A percentile compares a stretch with the other conserved stretches of the same genome.
Conservation (phyloP, 2,797 vertebrate genomes). For the Sebastes wilsoni region DNA sequence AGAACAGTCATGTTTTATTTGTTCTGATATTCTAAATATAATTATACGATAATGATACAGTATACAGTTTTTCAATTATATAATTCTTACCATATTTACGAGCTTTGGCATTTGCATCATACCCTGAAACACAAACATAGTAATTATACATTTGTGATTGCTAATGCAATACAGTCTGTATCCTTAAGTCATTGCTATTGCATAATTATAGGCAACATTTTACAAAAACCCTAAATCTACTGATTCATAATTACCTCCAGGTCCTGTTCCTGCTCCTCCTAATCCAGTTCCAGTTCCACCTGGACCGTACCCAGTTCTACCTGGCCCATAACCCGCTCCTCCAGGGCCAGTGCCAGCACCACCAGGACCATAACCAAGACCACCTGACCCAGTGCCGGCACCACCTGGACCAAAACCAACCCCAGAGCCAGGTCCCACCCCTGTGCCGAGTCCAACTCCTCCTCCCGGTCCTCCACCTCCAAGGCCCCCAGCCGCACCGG, state of each 20-base stretch:
- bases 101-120: slow-evolving; percentile 77
- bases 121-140: slow-evolving; percentile 59
- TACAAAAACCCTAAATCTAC: not conserved
- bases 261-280: slow-evolving; percentile 53
- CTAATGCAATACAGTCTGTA: not conserved
- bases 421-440: slow-evolving; percentile 22
- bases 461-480: slow-evolving; percentile 55
- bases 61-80: not conserved
- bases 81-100: slow-evolving; percentile 78
- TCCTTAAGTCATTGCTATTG: not conserved
- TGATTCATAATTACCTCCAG: slow-evolving; percentile 66
- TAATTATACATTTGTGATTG: not conserved
- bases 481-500: slow-evolving; percentile 47
- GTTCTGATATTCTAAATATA: not conserved
- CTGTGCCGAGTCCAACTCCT: slow-evolving; percentile 18
- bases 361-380: slow-evolving; percentile 33
- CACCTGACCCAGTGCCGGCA: slow-evolving; percentile 32
- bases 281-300: slow-evolving; percentile 49
- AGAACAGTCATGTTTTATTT: not conserved
- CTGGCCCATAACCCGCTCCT: slow-evolving; percentile 42
- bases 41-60: not conserved
- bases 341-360: slow-evolving; percentile 33
- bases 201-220: not conserved
- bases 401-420: slow-evolving; percentile 35
- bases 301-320: slow-evolving; percentile 44